Conservation (phyloP, 2,888 invertebrate species). For the Clunio marinus region DNA sequence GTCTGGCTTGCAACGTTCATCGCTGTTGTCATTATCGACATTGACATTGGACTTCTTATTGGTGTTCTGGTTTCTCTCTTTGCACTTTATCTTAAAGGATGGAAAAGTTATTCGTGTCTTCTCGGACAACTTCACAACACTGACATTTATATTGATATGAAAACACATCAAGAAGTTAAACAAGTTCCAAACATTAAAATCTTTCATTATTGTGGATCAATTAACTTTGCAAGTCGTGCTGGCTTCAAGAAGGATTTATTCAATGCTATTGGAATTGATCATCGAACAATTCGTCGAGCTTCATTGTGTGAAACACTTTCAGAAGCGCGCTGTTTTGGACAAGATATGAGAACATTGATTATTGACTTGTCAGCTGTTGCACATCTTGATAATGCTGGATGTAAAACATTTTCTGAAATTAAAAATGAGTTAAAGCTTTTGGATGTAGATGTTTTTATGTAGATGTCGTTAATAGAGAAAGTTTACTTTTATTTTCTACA, state of each 20-base stretch:
- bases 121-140: constrained; percentile 62
- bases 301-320: constrained; percentile 39
- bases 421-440: constrained; percentile 55
- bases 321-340: constrained; percentile 1
- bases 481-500: too few species aligned
- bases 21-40: constrained; percentile 66
- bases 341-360: constrained; percentile 49
- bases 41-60: constrained; percentile 66
- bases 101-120: constrained; percentile 59
- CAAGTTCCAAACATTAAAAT: constrained; percentile 64
- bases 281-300: constrained; percentile 46
- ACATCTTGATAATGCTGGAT: constrained; percentile 62
- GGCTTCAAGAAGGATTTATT: constrained; percentile 57
- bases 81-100: constrained; percentile 63
- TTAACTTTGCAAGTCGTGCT: constrained; percentile 63
- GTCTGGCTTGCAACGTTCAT: constrained; percentile 69
- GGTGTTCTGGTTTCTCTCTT: constrained; percentile 65
- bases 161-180: constrained; percentile 59
- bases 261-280: constrained; percentile 53
- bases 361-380: constrained; percentile 62
- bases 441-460: too few species aligned
- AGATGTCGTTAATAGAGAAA: too few species aligned
- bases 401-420: constrained; percentile 55
- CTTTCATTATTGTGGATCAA: constrained; percentile 62
- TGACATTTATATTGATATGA: constrained; percentile 62